A percentile compares a stretch with the other conserved stretches of the same genome.
phyloP scores from a whole-genome alignment of 2,888 invertebrate genomes.

The Chrysina gloriosa region DNA sequence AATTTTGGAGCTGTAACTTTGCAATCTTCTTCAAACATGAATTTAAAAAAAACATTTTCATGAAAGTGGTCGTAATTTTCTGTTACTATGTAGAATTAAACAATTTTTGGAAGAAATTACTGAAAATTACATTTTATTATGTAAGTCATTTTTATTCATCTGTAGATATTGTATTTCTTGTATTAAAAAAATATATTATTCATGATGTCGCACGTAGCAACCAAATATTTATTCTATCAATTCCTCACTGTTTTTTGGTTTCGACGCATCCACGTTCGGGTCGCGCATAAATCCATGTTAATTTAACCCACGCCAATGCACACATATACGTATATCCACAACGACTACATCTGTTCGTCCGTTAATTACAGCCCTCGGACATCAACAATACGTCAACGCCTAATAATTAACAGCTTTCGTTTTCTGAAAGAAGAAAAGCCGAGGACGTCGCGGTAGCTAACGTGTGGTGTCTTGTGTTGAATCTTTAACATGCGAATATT shows the following conservation, averaged over 20 bases:
- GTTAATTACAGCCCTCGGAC: constrained; percentile 24
- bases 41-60: too few species aligned
- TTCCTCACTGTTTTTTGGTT: neutral
- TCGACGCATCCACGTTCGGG: neutral
- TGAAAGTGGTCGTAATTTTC: too few species aligned
- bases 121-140: too few species aligned
- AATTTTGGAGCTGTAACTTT: too few species aligned
- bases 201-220: neutral
- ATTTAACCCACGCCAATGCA: constrained; percentile 10
- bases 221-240: too few species aligned
- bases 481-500: constrained; percentile 19
- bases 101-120: too few species aligned
- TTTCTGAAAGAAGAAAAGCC: neutral
- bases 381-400: constrained; percentile 19
- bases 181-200: too few species aligned
- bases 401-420: constrained; percentile 26
- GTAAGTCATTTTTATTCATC: too few species aligned
- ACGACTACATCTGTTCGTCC: neutral
- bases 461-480: neutral
- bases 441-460: constrained; percentile 4
- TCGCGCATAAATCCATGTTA: neutral
- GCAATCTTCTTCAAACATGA: too few species aligned
- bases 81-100: too few species aligned
- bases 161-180: too few species aligned
- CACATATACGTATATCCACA: neutral